Evolutionary conservation across 2,113 vertebrate species (phyloP), one percentile per base, ranked within the genome.

Genomic region (Hystrix cristata): DNA sequence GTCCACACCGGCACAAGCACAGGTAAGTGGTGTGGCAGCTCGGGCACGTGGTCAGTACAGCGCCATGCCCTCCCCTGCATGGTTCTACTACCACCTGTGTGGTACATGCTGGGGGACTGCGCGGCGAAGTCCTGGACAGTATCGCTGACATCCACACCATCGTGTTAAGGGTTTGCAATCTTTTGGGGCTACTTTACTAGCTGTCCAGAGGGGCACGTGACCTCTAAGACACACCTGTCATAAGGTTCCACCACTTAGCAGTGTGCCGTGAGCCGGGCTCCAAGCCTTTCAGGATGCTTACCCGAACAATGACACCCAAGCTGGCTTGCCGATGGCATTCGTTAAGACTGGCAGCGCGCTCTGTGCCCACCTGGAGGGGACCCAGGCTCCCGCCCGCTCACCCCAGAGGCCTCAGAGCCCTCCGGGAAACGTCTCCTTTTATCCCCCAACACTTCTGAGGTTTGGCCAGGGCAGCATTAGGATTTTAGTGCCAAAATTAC

Each of bases 401-500:
- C 38, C 46, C 92, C 48, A 84, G 53, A 93, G 64, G 13, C 93
- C 14, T 91, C 27, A 43, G 38, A 84, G 48, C 82, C 5, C 27
- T 2, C 64, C 5, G 46, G 48, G 55, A 87, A 94, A 96, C 84
- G 21, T 67, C 76, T 19, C n/a, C 91, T 67, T 89, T 71, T 82
- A 92, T 85, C n/a, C 19, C 46, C 55, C 21, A 79, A 34, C 11
- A 80, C 38, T 90, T 95, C 88, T 86, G 34, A 94, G 72, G 48
- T 21, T 69, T 87, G 29, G 69, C 60, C 76, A 93, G 48, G 78
- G 71, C 90, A 93, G 53, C 69, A 95, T 86, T 89, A 95, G 78
- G 43, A 31, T 96, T 94, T 96, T 88, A 92, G 18, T 84, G 53
- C 55, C 87, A 78, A 25, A 95, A 96, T 96, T 90, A 95, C 92